phyloP scores from a whole-genome alignment of 2,888 invertebrate genomes.

The Xiphydria camelus region DNA sequence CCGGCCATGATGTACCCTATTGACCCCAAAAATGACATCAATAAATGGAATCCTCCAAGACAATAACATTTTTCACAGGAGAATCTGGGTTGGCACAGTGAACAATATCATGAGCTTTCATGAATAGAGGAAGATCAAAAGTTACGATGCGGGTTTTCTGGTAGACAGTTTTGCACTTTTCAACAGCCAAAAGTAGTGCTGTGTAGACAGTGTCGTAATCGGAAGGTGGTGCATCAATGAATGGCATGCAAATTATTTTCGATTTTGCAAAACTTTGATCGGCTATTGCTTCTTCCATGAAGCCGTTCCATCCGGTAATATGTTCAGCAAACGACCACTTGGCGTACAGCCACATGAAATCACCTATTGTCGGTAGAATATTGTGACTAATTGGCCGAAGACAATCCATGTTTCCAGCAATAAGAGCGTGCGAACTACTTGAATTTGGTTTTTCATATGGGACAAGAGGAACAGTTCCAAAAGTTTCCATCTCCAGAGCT shows the following conservation, averaged over 20 bases:
- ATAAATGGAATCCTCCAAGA: slow-evolving; percentile 39
- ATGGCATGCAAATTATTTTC: slow-evolving; percentile 19
- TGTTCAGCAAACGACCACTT: slow-evolving; percentile 35
- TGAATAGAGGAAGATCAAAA: slow-evolving; percentile 21
- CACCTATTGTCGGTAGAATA: slow-evolving; percentile 12
- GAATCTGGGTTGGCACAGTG: slow-evolving; percentile 3
- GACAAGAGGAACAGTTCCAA: slow-evolving; percentile 2
- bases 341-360: too few relatives aligned
- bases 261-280: slow-evolving; percentile 25
- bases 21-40: too few relatives aligned
- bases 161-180: slow-evolving; percentile 12
- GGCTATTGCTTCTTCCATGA: slow-evolving; percentile 38
- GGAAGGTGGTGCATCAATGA: slow-evolving; percentile 21
- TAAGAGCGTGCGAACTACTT: not conserved
- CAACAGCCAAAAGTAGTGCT: slow-evolving; percentile 13
- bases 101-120: slow-evolving; percentile 18
- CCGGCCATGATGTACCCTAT: too few relatives aligned
- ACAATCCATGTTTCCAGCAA: slow-evolving; percentile 2
- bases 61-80: slow-evolving; percentile 15
- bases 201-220: slow-evolving; percentile 21
- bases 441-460: not conserved
- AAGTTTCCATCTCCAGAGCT: slow-evolving; percentile 5
- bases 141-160: slow-evolving; percentile 12
- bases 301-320: slow-evolving; percentile 48
- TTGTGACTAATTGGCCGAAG: slow-evolving; percentile 6